phyloP scores from a whole-genome alignment of 2,797 vertebrate species.

The Tragopan temminckii region DNA sequence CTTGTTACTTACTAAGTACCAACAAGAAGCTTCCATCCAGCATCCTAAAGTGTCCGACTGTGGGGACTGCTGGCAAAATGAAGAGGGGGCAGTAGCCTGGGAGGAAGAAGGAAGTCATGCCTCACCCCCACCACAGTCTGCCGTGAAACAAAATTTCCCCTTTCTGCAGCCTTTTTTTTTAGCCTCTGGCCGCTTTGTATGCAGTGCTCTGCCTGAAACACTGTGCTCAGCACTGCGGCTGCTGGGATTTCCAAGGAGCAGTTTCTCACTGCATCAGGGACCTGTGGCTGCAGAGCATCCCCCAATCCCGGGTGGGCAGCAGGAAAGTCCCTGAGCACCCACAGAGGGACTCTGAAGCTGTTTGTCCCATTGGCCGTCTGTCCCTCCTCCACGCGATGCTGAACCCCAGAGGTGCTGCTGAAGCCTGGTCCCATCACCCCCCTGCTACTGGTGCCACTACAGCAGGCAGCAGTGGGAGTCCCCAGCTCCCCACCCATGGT shows the following conservation, averaged over 20 bases:
- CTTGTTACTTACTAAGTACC: background rate
- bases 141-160: conserved; percentile 20
- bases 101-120: background rate
- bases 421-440: background rate
- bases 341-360: no score
- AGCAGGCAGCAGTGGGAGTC: background rate
- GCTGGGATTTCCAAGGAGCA: background rate
- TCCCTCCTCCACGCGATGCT: background rate
- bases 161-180: conserved; percentile 58
- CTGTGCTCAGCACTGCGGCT: background rate
- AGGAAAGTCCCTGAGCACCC: background rate
- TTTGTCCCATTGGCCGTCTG: background rate
- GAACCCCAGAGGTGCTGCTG: no score
- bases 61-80: background rate
- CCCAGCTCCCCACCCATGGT: background rate
- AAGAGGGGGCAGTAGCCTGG: background rate
- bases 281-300: background rate
- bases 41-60: accelerated
- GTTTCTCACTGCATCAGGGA: background rate
- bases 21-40: background rate
- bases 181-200: background rate
- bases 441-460: background rate
- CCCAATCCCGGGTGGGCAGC: background rate
- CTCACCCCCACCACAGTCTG: background rate
- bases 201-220: background rate